Conservation (phyloP, 2,888 invertebrate species). For the Opisthograptis luteolata region DNA sequence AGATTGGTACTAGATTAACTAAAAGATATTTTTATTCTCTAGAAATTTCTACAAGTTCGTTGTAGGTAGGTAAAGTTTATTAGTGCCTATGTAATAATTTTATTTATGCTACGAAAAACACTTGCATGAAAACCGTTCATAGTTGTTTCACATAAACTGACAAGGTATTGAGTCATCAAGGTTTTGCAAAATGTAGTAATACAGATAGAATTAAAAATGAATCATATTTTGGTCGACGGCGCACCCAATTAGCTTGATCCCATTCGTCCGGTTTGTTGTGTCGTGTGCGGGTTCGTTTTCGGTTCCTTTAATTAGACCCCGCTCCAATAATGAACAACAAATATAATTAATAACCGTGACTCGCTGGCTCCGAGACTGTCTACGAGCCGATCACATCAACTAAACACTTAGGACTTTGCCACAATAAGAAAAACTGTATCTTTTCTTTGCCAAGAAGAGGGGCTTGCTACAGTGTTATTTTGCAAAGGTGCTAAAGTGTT, state of each 20-base stretch:
- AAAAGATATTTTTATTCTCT: too few species aligned
- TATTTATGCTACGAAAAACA: too few species aligned
- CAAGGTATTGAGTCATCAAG: too few species aligned
- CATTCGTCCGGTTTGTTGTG: not conserved
- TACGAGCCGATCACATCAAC: not conserved
- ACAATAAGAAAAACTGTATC: not conserved
- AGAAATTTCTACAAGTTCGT: too few species aligned
- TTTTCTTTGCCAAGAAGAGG: not conserved
- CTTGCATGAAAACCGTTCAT: too few species aligned
- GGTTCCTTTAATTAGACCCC: constrained; percentile 3
- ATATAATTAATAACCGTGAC: constrained; percentile 8
- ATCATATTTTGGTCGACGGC: too few species aligned
- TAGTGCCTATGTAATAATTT: too few species aligned
- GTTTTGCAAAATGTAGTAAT: too few species aligned
- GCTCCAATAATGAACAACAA: constrained; percentile 2
- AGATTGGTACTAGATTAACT: not conserved
- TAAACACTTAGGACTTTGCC: not conserved
- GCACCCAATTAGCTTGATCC: not conserved
- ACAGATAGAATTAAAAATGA: too few species aligned
- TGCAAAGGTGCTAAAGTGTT: not conserved
- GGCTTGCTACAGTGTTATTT: not conserved
- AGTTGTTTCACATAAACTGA: too few species aligned
- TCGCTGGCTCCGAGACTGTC: constrained; percentile 2
- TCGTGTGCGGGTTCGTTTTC: not conserved
- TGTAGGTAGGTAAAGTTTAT: too few species aligned